A percentile compares a stretch with the other conserved stretches of the same genome.
phyloP scores from a whole-genome alignment of 2,113 vertebrate species.

The Hypocryptadius cinnamomeus region DNA sequence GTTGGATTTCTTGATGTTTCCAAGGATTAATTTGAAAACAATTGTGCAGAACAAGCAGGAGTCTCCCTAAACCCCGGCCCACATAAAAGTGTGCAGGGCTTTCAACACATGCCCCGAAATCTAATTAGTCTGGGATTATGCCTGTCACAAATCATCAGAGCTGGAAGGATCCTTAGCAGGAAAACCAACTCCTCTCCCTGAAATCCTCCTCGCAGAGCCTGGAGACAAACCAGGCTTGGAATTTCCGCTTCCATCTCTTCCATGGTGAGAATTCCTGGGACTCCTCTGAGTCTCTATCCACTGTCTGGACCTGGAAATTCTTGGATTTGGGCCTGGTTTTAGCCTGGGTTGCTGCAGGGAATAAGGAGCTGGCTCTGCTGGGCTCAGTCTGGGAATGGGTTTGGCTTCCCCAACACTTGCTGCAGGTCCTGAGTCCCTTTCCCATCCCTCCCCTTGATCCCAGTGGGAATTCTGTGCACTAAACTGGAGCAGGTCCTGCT shows the following conservation, averaged over 20 bases:
- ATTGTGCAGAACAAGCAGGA: conserved; percentile 16
- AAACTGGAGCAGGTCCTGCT: background rate
- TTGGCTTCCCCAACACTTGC: background rate
- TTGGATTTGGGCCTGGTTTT: background rate
- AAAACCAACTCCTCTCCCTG: background rate
- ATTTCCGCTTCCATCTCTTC: accelerated
- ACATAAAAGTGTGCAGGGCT: background rate
- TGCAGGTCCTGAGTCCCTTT: background rate
- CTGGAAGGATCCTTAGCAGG: background rate
- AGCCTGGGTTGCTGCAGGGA: background rate
- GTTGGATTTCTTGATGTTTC: background rate
- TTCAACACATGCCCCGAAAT: conserved; percentile 31
- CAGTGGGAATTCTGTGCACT: background rate
- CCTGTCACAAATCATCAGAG: conserved; percentile 25
- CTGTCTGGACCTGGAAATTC: background rate
- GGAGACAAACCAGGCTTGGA: background rate
- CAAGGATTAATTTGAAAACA: conserved; percentile 51
- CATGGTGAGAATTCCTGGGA: accelerated
- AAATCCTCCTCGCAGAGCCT: background rate
- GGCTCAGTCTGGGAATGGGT: background rate
- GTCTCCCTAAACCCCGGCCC: background rate
- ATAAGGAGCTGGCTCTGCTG: background rate
- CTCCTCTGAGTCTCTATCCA: background rate
- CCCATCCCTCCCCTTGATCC: background rate
- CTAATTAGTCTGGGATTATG: conserved; percentile 63